These are phyloP conservation scores for Calliopsis andreniformis DNA, from an alignment of 1,140 invertebrate genomes.

Conservation along the genomic window DNA sequence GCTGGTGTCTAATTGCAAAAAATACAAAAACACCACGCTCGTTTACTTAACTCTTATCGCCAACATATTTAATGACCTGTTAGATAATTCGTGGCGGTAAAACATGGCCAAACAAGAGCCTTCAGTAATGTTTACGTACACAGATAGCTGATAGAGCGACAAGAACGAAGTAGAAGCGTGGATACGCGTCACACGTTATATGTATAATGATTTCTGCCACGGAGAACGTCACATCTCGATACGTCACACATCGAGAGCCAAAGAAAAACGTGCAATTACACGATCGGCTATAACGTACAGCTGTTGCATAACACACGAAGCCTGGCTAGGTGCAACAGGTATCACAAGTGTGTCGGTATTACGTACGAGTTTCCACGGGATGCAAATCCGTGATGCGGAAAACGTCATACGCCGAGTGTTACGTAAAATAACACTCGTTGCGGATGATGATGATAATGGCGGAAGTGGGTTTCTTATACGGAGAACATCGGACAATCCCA, in stretches of 20 bases:
- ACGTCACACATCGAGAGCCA: not conserved
- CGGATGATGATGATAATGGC: conserved; percentile 28
- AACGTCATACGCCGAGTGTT: conserved; percentile 6
- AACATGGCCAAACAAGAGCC: not conserved
- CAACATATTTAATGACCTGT: not conserved
- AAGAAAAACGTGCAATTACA: conserved; percentile 15
- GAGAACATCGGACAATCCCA: not conserved
- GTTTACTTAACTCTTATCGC: too few species aligned
- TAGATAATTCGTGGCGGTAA: not conserved
- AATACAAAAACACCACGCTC: too few species aligned
- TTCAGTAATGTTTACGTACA: too few species aligned
- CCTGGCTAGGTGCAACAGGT: conserved; percentile 29
- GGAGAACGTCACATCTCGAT: not conserved
- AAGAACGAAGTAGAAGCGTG: not conserved
- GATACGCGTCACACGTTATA: not conserved
- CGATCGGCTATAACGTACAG: not conserved
- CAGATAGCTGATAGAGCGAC: too few species aligned
- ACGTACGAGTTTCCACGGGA: not conserved
- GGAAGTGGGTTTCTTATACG: not conserved
- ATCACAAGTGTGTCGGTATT: not conserved
- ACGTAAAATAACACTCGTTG: conserved; percentile 4
- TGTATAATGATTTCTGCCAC: not conserved
- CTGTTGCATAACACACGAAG: not conserved
- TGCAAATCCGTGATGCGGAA: not conserved
- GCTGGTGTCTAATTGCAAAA: too few species aligned